Percentiles rank a stretch among this genome's conserved stretches.
These are phyloP conservation scores for Leptura quadrifasciata DNA, from an alignment of 2,888 invertebrate species.

Conservation along the genomic window DNA sequence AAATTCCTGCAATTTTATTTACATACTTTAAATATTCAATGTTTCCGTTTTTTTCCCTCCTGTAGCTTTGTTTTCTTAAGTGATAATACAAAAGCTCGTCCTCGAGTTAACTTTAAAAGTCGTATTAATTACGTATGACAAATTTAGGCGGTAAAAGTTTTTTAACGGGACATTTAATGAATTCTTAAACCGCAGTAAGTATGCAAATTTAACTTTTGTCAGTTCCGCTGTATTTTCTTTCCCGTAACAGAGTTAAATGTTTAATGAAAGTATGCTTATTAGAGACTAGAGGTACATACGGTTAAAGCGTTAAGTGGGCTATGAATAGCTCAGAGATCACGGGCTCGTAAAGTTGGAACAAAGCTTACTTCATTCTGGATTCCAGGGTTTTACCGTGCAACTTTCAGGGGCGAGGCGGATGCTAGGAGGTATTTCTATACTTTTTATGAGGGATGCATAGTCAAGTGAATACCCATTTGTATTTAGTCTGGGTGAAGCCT, in stretches of 20 bases:
- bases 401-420: not conserved
- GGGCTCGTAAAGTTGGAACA: conserved; percentile 61
- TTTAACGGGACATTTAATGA: conserved; percentile 8
- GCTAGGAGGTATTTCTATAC: not conserved
- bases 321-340: conserved; percentile 62
- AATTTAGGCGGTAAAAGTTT: conserved; percentile 9
- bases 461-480: conserved; percentile 1
- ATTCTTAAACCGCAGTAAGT: conserved; percentile 10
- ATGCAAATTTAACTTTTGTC: conserved; percentile 16
- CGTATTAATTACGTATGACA: conserved; percentile 11
- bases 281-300: conserved; percentile 46
- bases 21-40: not conserved
- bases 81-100: conserved; percentile 4
- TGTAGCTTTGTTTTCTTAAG: conserved; percentile 3
- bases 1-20: not conserved
- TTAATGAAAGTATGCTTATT: conserved; percentile 41
- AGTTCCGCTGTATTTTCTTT: conserved; percentile 1
- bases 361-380: conserved; percentile 55
- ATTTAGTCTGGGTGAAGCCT: conserved; percentile 4
- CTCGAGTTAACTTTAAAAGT: not conserved
- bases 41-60: conserved; percentile 9
- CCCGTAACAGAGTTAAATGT: conserved; percentile 1
- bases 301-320: conserved; percentile 59
- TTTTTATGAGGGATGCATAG: conserved; percentile 7
- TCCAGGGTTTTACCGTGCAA: conserved; percentile 45